Conservation (phyloP, 2,888 invertebrate genomes). For the Rhingia rostrata region DNA sequence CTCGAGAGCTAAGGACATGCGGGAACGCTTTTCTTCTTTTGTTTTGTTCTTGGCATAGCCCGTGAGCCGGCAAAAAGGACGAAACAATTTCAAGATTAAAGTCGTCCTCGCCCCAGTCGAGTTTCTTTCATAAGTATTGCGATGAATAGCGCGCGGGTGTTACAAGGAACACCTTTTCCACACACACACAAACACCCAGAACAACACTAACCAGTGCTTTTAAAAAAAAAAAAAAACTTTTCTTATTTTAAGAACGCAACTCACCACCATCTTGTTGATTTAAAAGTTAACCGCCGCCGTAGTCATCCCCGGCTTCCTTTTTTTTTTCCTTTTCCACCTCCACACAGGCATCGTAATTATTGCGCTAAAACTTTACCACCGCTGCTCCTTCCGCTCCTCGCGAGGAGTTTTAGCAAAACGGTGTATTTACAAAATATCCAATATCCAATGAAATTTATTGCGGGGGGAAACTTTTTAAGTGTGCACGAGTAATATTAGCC, state of each 20-base stretch:
- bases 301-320: neutral
- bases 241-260: conserved; percentile 70
- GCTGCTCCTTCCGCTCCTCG: neutral
- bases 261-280: conserved; percentile 73
- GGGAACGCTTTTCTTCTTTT: conserved; percentile 43
- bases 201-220: conserved; percentile 37
- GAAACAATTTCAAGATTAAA: conserved; percentile 74
- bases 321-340: neutral
- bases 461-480: conserved; percentile 64
- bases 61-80: conserved; percentile 47
- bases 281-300: conserved; percentile 62
- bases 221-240: conserved; percentile 57
- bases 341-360: conserved; percentile 60
- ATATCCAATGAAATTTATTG: conserved; percentile 56
- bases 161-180: conserved; percentile 53
- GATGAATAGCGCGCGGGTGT: conserved; percentile 47
- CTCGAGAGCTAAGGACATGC: conserved; percentile 69
- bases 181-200: conserved; percentile 2
- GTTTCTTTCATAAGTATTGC: conserved; percentile 23
- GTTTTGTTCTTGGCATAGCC: conserved; percentile 26
- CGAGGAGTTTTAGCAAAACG: conserved; percentile 53
- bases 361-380: conserved; percentile 57
- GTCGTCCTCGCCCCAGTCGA: conserved; percentile 49
- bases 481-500: conserved; percentile 45
- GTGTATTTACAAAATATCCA: conserved; percentile 52